phyloP scores from a whole-genome alignment of 2,113 vertebrate genomes.

The Pseudorhombus dupliciocellatus region DNA sequence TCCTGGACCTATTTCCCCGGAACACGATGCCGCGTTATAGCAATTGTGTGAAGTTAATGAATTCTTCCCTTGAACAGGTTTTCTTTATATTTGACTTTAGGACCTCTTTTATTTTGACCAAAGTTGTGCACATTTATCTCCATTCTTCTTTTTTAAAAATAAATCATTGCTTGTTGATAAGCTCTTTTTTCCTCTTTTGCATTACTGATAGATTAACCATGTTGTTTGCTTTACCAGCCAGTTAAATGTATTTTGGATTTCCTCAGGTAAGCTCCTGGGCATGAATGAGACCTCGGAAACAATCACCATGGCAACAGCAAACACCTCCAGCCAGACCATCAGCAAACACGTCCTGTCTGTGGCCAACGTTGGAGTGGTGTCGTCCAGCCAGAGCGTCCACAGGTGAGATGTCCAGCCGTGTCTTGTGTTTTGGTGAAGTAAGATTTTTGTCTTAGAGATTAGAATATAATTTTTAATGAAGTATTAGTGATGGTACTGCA shows the following conservation, averaged over 20 bases:
- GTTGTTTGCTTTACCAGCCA: slow-evolving; percentile 1
- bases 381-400: slow-evolving; percentile 86
- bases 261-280: slow-evolving; percentile 88
- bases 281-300: slow-evolving; percentile 93
- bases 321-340: slow-evolving; percentile 80
- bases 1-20: slow-evolving; percentile 26
- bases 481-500: not conserved
- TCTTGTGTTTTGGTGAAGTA: not conserved
- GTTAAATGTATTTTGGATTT: slow-evolving; percentile 45
- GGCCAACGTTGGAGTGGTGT: slow-evolving; percentile 89
- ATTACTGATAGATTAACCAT: not conserved
- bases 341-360: slow-evolving; percentile 85
- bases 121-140: slow-evolving; percentile 47
- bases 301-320: slow-evolving; percentile 84
- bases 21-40: slow-evolving; percentile 36
- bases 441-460: not conserved
- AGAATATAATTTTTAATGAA: not conserved
- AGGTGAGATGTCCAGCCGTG: slow-evolving; percentile 79
- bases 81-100: slow-evolving; percentile 48
- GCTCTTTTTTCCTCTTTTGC: slow-evolving; percentile 11
- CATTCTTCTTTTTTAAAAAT: slow-evolving; percentile 23
- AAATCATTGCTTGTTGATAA: slow-evolving; percentile 16
- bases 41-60: slow-evolving; percentile 38
- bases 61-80: slow-evolving; percentile 45
- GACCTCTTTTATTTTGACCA: slow-evolving; percentile 37